phyloP scores from a whole-genome alignment of 2,888 invertebrate genomes.

The Tillus elongatus region DNA sequence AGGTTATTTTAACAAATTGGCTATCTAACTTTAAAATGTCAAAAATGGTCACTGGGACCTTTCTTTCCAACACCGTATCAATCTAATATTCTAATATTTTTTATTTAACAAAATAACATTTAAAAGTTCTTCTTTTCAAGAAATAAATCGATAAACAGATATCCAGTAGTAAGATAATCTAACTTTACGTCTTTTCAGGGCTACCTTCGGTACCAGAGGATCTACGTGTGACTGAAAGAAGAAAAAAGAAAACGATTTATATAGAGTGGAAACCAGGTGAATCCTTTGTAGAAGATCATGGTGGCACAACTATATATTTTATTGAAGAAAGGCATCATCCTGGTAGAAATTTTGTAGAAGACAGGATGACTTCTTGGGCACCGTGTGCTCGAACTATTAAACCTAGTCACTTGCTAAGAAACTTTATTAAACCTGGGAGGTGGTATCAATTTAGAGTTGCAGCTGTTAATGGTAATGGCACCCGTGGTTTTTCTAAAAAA shows the following conservation, averaged over 20 bases:
- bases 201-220: conserved; percentile 56
- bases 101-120: no score
- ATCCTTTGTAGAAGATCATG: not conserved
- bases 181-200: conserved; percentile 41
- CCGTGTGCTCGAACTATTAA: conserved; percentile 47
- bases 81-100: no score
- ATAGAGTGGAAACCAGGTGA: conserved; percentile 35
- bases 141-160: no score
- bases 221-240: conserved; percentile 49
- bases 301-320: conserved; percentile 44
- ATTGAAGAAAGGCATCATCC: conserved; percentile 63
- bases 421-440: conserved; percentile 55
- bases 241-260: conserved; percentile 43
- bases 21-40: no score
- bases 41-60: no score
- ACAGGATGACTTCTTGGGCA: conserved; percentile 57
- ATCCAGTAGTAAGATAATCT: no score
- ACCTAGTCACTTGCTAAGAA: conserved; percentile 47
- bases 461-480: conserved; percentile 62
- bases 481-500: conserved; percentile 59
- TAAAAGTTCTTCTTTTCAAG: no score
- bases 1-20: no score
- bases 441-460: conserved; percentile 77
- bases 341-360: conserved; percentile 56
- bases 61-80: no score